These are phyloP conservation scores for Nannoperca australis DNA, from an alignment of 2,797 vertebrate species.

Conservation along the genomic window DNA sequence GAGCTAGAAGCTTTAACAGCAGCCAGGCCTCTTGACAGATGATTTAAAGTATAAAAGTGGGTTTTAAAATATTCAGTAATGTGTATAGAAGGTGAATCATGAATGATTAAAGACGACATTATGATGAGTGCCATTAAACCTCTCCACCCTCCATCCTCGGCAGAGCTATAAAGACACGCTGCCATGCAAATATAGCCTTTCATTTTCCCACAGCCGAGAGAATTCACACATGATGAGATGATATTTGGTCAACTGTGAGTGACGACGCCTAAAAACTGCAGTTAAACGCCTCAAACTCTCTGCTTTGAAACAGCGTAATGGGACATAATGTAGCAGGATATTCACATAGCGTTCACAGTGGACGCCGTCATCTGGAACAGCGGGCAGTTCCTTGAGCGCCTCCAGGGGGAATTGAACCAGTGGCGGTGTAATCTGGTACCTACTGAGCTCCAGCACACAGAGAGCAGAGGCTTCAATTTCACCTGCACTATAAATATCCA, in stretches of 20 bases:
- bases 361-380: constrained; percentile 35
- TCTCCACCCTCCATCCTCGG: background rate
- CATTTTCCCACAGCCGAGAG: constrained; percentile 3
- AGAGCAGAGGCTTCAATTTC: constrained; percentile 36
- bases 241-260: constrained; percentile 8
- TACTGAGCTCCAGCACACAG: constrained; percentile 14
- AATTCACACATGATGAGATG: background rate
- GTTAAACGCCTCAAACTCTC: constrained; percentile 10
- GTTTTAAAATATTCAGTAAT: constrained; percentile 60
- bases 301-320: constrained; percentile 12
- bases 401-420: constrained; percentile 20
- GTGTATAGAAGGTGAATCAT: constrained; percentile 58
- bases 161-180: constrained; percentile 3
- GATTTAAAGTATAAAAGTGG: constrained; percentile 33
- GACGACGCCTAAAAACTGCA: constrained; percentile 14
- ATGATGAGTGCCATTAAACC: constrained; percentile 54
- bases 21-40: constrained; percentile 17
- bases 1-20: constrained; percentile 4
- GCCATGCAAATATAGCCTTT: constrained; percentile 31
- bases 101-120: constrained; percentile 64
- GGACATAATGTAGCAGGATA: background rate
- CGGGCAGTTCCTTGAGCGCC: constrained; percentile 22
- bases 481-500: constrained; percentile 11
- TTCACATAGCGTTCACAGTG: constrained; percentile 20
- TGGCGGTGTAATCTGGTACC: background rate